Conservation (phyloP, 2,888 invertebrate species). For the Atherix ibis region DNA sequence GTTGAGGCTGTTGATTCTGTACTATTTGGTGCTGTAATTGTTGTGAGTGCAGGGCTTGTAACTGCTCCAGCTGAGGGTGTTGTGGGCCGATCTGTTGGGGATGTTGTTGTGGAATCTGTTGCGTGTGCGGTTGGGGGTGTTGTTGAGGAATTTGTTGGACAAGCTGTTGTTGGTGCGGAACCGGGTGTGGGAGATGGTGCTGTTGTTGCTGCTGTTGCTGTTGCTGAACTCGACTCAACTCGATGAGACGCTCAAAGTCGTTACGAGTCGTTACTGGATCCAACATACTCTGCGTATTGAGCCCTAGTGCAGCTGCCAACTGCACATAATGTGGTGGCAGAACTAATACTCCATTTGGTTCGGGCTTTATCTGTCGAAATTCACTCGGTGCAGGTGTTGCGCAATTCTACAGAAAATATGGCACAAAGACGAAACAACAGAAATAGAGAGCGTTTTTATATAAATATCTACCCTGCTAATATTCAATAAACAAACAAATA, state of each 20-base stretch:
- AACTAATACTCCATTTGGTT: conserved; percentile 38
- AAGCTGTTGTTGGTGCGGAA: no score
- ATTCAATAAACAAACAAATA: no score
- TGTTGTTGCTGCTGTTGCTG: conserved; percentile 1
- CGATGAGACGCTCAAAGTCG: conserved; percentile 28
- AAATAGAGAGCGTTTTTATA: neutral
- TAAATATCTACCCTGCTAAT: neutral
- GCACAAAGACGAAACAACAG: conserved; percentile 1
- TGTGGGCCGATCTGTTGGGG: no score
- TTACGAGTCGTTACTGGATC: conserved; percentile 26
- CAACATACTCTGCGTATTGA: conserved; percentile 25
- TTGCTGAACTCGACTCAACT: conserved; percentile 23
- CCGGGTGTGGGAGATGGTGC: no score
- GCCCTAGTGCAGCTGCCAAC: conserved; percentile 35
- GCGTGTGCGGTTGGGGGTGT: no score
- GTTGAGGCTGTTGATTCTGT: no score
- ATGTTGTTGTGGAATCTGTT: no score
- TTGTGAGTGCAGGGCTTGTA: no score
- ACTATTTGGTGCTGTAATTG: neutral
- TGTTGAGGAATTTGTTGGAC: no score
- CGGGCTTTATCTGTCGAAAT: conserved; percentile 23
- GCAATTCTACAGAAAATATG: conserved; percentile 3
- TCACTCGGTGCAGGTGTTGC: conserved; percentile 11
- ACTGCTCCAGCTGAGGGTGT: no score
- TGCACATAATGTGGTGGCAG: conserved; percentile 44